These are phyloP conservation scores for Monoplex corrugatus DNA, from an alignment of 2,888 invertebrate genomes.

Conservation along the genomic window DNA sequence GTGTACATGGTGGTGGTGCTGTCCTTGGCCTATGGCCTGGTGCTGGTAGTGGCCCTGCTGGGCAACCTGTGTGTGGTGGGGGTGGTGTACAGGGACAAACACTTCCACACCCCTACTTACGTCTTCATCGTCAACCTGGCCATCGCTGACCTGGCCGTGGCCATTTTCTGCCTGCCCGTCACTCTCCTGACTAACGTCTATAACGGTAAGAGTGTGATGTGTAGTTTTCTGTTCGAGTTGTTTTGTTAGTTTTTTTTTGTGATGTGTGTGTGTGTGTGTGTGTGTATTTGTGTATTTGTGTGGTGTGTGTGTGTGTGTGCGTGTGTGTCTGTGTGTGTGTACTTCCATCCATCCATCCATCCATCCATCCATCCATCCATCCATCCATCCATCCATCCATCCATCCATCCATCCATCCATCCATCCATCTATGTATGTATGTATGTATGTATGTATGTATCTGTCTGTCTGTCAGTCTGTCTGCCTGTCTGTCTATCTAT, in stretches of 20 bases:
- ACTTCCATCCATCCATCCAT: too few relatives aligned
- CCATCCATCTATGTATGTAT: too few relatives aligned
- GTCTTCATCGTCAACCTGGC: constrained; percentile 61
- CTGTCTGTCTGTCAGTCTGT: background rate
- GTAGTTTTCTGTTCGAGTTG: background rate
- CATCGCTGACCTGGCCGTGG: constrained; percentile 57
- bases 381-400: too few relatives aligned
- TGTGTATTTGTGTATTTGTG: background rate
- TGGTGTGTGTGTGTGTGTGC: background rate
- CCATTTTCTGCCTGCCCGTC: constrained; percentile 58
- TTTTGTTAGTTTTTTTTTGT: background rate
- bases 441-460: background rate
- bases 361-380: too few relatives aligned
- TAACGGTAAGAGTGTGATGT: constrained; percentile 52
- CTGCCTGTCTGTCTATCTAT: background rate
- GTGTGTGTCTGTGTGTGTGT: background rate
- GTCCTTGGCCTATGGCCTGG: constrained; percentile 55
- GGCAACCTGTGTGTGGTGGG: constrained; percentile 59
- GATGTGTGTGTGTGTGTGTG: background rate
- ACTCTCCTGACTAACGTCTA: constrained; percentile 58
- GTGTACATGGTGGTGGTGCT: constrained; percentile 57
- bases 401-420: too few relatives aligned
- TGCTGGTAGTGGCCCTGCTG: constrained; percentile 57
- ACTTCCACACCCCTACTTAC: constrained; percentile 60
- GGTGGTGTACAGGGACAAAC: constrained; percentile 58